Evolutionary conservation across 2,797 vertebrate genomes (phyloP).

Genomic region (Todus mexicanus): DNA sequence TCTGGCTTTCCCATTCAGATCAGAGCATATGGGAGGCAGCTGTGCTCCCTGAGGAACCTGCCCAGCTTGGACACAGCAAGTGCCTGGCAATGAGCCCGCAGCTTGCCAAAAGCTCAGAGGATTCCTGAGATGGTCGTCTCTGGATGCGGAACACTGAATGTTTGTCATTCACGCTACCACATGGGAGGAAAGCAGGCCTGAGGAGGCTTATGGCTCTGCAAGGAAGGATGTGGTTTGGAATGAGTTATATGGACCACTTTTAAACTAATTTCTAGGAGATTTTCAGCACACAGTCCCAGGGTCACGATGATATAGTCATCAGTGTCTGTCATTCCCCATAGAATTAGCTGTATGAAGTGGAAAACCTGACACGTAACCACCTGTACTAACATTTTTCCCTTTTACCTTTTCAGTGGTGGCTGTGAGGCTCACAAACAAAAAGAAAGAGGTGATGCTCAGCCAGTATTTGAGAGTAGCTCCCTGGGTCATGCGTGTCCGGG

Average conservation of each 20-base stretch:
- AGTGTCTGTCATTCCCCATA: background rate
- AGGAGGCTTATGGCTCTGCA: background rate
- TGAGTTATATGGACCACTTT: background rate
- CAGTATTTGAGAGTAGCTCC: background rate
- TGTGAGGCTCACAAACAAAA: background rate
- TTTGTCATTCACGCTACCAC: background rate
- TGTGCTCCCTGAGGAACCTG: background rate
- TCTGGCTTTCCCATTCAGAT: background rate
- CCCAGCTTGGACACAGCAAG: conserved; percentile 2
- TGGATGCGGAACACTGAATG: background rate
- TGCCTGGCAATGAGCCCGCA: background rate
- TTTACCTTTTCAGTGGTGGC: background rate
- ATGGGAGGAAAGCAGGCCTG: background rate
- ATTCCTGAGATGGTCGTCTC: background rate
- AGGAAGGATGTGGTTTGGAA: background rate
- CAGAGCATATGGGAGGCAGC: conserved; percentile 28
- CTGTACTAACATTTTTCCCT: background rate
- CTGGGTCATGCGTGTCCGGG: too few species aligned
- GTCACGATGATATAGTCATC: background rate
- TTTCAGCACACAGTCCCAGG: background rate
- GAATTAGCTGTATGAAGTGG: background rate
- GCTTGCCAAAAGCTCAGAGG: background rate
- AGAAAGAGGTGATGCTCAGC: background rate
- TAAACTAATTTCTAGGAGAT: background rate
- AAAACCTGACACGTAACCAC: rapidly evolving